phyloP scores from a whole-genome alignment of 1,140 invertebrate genomes.

The Drosophila truncata region DNA sequence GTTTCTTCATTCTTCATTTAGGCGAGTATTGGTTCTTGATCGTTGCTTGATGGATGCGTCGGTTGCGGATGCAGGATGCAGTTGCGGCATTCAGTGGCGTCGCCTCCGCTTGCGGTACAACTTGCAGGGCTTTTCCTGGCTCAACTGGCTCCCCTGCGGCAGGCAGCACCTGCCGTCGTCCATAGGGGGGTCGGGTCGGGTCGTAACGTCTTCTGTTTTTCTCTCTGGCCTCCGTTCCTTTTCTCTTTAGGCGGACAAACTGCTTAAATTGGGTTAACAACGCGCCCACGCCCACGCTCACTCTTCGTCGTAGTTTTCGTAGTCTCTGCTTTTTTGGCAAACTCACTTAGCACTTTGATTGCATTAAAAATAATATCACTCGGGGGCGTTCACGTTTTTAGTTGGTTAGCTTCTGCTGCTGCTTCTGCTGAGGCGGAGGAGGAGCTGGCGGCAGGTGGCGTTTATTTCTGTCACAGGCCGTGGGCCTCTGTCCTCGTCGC shows the following conservation, averaged over 20 bases:
- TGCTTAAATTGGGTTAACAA: conserved; percentile 75
- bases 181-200: conserved; percentile 52
- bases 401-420: conserved; percentile 44
- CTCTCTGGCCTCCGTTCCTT: conserved; percentile 7
- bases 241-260: conserved; percentile 59
- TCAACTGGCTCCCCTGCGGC: conserved; percentile 25
- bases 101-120: conserved; percentile 64
- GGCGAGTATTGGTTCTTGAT: conserved; percentile 76
- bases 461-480: conserved; percentile 61
- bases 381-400: conserved; percentile 44
- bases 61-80: conserved; percentile 2
- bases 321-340: conserved; percentile 57
- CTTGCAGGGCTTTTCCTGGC: conserved; percentile 37
- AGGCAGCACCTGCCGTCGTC: conserved; percentile 41
- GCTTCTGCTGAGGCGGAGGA: conserved; percentile 23
- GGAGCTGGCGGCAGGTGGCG: conserved; percentile 35
- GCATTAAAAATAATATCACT: conserved; percentile 75
- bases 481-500: conserved; percentile 62
- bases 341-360: conserved; percentile 76
- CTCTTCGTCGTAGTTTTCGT: conserved; percentile 14
- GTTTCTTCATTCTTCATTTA: conserved; percentile 93
- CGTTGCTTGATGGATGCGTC: conserved; percentile 56
- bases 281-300: conserved; percentile 16
- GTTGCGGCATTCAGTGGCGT: conserved; percentile 40
- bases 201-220: not conserved